Percentiles rank a stretch among this genome's conserved stretches.
These are phyloP conservation scores for Eurytoma californica DNA, from an alignment of 2,888 invertebrate genomes.

Conservation along the genomic window DNA sequence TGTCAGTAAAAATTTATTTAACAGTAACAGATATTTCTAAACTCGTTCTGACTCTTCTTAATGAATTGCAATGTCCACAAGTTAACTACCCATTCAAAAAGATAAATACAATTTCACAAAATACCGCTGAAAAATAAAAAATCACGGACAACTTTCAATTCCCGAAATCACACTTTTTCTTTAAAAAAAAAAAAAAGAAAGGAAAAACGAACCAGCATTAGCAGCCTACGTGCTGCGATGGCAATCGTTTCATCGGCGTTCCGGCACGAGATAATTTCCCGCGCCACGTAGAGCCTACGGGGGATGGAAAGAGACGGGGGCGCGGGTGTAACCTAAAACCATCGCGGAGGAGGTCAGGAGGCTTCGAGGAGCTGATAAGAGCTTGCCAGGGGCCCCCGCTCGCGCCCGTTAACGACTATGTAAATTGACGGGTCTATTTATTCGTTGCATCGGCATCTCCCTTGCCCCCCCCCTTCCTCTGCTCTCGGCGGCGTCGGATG, in stretches of 20 bases:
- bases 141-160: no score
- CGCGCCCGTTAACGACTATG: conserved; percentile 71
- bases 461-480: background rate
- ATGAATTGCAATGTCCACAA: no score
- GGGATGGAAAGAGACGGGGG: conserved; percentile 39
- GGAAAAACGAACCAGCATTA: no score
- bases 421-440: conserved; percentile 73
- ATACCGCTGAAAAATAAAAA: no score
- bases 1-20: no score
- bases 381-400: conserved; percentile 63
- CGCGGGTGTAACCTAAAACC: conserved; percentile 62
- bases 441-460: conserved; percentile 66
- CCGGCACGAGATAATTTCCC: conserved; percentile 13
- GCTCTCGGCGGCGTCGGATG: conserved; percentile 57
- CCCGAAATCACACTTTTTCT: no score
- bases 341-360: conserved; percentile 67
- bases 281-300: background rate
- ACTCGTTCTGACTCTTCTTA: no score
- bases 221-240: background rate
- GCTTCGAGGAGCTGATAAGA: conserved; percentile 67
- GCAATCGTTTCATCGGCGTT: conserved; percentile 11
- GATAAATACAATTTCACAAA: no score
- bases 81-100: no score
- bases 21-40: no score
- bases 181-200: no score